Percentiles rank a stretch among this genome's conserved stretches.
Conservation (phyloP, 1,140 invertebrate genomes). For the Ptiloglossa arizonensis region DNA sequence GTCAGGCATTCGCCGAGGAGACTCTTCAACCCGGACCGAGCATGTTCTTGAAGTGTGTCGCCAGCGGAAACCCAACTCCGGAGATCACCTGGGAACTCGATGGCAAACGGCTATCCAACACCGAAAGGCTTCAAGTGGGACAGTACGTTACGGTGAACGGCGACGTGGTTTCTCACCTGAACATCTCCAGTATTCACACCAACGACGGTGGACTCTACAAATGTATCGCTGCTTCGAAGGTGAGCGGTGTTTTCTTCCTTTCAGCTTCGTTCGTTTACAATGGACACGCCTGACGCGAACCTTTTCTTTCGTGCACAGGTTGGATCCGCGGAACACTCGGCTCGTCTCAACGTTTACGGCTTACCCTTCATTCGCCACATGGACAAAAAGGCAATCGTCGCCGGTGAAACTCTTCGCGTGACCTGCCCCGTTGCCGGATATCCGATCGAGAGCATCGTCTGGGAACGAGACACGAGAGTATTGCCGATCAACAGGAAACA, state of each 20-base stretch:
- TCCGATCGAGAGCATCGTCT: slow-evolving; percentile 95
- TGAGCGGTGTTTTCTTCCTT: slow-evolving; percentile 54
- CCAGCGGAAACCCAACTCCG: slow-evolving; percentile 95
- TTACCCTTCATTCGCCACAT: slow-evolving; percentile 93
- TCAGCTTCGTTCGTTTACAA: no score
- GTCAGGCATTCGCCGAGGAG: slow-evolving; percentile 92
- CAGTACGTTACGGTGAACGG: slow-evolving; percentile 94
- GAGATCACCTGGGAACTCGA: slow-evolving; percentile 97
- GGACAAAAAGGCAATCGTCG: slow-evolving; percentile 97
- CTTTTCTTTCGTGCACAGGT: slow-evolving; percentile 80
- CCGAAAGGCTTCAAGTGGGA: slow-evolving; percentile 90
- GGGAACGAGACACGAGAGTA: slow-evolving; percentile 92
- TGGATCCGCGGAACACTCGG: slow-evolving; percentile 92
- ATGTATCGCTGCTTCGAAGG: slow-evolving; percentile 95
- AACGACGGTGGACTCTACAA: slow-evolving; percentile 97
- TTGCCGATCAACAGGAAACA: slow-evolving; percentile 97
- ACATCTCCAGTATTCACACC: slow-evolving; percentile 94
- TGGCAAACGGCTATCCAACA: slow-evolving; percentile 91
- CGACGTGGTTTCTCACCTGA: slow-evolving; percentile 96
- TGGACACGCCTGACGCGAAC: not conserved
- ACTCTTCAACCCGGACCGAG: slow-evolving; percentile 93
- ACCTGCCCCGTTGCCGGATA: slow-evolving; percentile 97
- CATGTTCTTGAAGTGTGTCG: slow-evolving; percentile 91
- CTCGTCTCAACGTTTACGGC: slow-evolving; percentile 95
- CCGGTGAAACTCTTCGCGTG: slow-evolving; percentile 93